Percentiles rank a stretch among this genome's conserved stretches.
Conservation (phyloP, 2,888 invertebrate genomes). For the Gasteruption jaculator region DNA sequence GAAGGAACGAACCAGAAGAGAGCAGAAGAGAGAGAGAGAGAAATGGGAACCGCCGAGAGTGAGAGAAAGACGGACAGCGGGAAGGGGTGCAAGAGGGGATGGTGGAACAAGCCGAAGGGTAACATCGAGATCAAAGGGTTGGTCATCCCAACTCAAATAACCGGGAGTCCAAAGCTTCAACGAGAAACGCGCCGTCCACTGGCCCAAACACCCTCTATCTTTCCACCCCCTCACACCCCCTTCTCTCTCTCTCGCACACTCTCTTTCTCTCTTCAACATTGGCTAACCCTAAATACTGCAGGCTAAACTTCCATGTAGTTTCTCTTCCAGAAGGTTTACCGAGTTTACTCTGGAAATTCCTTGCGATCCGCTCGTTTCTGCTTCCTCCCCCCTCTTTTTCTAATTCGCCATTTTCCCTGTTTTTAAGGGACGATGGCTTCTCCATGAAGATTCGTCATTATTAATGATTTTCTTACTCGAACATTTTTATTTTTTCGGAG, state of each 20-base stretch:
- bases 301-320: slow-evolving; percentile 27
- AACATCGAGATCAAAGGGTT: slow-evolving; percentile 48
- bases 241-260: no score
- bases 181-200: slow-evolving; percentile 39
- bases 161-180: slow-evolving; percentile 44
- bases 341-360: no score
- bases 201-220: no score
- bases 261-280: no score
- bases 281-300: slow-evolving; percentile 45
- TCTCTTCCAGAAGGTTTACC: slow-evolving; percentile 23
- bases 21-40: slow-evolving; percentile 30
- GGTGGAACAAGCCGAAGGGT: slow-evolving; percentile 29
- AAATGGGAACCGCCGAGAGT: slow-evolving; percentile 14
- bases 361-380: slow-evolving; percentile 21
- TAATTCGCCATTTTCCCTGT: no score
- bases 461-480: no score
- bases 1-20: slow-evolving; percentile 15
- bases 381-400: slow-evolving; percentile 14
- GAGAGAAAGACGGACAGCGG: slow-evolving; percentile 24
- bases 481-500: no score
- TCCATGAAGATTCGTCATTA: no score
- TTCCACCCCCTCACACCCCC: no score
- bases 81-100: slow-evolving; percentile 19
- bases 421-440: no score
- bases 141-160: slow-evolving; percentile 51